Conservation (phyloP, 2,797 vertebrate genomes). For the Hydrocynus forskahlii region DNA sequence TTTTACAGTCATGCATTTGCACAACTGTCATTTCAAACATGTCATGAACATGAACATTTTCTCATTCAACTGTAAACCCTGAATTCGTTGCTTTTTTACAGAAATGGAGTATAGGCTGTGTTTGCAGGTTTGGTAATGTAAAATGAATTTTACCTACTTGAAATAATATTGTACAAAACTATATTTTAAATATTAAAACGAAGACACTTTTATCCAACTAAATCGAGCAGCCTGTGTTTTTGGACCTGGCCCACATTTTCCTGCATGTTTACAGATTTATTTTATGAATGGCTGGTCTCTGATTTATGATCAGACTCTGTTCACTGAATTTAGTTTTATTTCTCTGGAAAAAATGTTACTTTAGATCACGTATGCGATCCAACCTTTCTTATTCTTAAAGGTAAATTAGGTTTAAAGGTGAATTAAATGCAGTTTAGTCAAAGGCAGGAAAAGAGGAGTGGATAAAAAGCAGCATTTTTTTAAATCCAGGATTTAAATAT, state of each 20-base stretch:
- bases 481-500: background rate
- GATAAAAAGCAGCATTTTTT: background rate
- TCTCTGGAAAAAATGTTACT: too few relatives aligned
- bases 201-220: constrained; percentile 36
- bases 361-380: too few relatives aligned
- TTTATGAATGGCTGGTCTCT: too few relatives aligned
- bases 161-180: constrained; percentile 50
- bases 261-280: background rate
- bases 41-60: background rate
- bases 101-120: constrained; percentile 15
- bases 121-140: constrained; percentile 48
- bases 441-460: background rate
- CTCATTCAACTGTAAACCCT: too few relatives aligned
- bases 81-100: constrained; percentile 14
- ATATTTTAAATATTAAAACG: constrained; percentile 57
- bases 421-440: background rate
- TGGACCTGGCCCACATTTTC: background rate
- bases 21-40: background rate
- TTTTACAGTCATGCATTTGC: background rate
- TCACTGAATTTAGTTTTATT: too few relatives aligned
- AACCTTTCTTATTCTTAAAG: too few relatives aligned
- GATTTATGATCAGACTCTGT: background rate
- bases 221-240: background rate
- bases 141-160: constrained; percentile 50
- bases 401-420: too few relatives aligned